A percentile compares a stretch with the other conserved stretches of the same genome.
phyloP scores from a whole-genome alignment of 2,888 invertebrate species.

The Ormia ochracea region DNA sequence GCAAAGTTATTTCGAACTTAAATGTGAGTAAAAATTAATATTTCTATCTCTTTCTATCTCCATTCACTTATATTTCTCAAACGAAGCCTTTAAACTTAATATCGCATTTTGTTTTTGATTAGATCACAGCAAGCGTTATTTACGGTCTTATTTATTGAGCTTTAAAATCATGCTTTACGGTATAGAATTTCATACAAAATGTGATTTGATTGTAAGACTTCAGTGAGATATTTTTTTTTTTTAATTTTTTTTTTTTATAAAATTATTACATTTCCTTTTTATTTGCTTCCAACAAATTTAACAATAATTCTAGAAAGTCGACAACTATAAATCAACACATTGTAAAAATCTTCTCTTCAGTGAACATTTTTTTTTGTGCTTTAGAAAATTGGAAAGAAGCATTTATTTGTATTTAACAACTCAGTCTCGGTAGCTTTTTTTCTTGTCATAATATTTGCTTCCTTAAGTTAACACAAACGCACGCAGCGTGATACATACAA shows the following conservation, averaged over 20 bases:
- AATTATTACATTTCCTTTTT: not conserved
- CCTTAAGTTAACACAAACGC: constrained; percentile 32
- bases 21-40: not conserved
- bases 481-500: constrained; percentile 43
- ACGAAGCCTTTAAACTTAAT: constrained; percentile 20
- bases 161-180: not conserved
- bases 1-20: no score
- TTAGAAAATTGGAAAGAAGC: constrained; percentile 10
- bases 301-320: constrained; percentile 63
- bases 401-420: constrained; percentile 49
- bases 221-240: constrained; percentile 25
- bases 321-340: constrained; percentile 67
- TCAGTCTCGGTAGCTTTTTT: constrained; percentile 44
- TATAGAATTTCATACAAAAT: constrained; percentile 10
- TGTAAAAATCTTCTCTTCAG: constrained; percentile 47
- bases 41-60: not conserved
- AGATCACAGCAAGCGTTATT: not conserved
- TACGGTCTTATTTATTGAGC: not conserved
- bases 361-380: not conserved
- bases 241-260: no score
- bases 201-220: constrained; percentile 54
- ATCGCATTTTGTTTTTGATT: not conserved
- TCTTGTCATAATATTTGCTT: constrained; percentile 50
- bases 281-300: constrained; percentile 67
- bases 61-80: not conserved